Evolutionary conservation across 2,888 invertebrate species (phyloP), one percentile per base, ranked within the genome.

Genomic region (Aspidiotus destructor): DNA sequence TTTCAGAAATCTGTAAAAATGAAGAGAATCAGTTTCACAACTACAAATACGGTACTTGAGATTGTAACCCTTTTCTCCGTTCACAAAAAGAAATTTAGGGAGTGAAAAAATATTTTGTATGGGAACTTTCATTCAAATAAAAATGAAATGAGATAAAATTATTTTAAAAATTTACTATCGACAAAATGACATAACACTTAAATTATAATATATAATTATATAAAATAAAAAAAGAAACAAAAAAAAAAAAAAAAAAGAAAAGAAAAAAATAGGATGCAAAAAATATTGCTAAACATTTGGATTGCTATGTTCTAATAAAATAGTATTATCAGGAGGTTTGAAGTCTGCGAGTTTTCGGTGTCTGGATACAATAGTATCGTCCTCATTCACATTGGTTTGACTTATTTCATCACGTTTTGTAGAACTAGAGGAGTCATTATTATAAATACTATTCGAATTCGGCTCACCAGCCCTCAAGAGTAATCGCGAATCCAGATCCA

Each of bases 251-350:
- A 17, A 41, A 62, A 41, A 7, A 8, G 41, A 60, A 60, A 65
- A 58, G 42, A 65, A 55, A 55, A 57, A 40, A 41, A 64, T 42
- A 63, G 15, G 16, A 63, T 40, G 53, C 55, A 57, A 41, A 55
- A 55, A 55, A 55, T n/a, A 52, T 17, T 55, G 44, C 44, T 60
- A 65, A 42, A 58, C 41, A 48, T 65, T 65, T 44, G 65, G 58
- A 65, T 65, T 58, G 28, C 28, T 28, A 57, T 44, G 53, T 60
- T 67, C 60, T 17, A 54, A 54, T 52, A 69, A 42, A 54, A 69
- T 54, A 62, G n/a, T 69, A 41, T 61, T 61, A 62, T 69, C 62
- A 53, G 69, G 69, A 40, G 69, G 42, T 55, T 62, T 42, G 62
- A 62, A 69, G 10, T 55, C 60, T 2, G 55, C 55, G 8, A 55